Percentiles rank a stretch among this genome's conserved stretches.
Conservation (phyloP, 2,797 vertebrate genomes). For the Pteronotus mesoamericanus region DNA sequence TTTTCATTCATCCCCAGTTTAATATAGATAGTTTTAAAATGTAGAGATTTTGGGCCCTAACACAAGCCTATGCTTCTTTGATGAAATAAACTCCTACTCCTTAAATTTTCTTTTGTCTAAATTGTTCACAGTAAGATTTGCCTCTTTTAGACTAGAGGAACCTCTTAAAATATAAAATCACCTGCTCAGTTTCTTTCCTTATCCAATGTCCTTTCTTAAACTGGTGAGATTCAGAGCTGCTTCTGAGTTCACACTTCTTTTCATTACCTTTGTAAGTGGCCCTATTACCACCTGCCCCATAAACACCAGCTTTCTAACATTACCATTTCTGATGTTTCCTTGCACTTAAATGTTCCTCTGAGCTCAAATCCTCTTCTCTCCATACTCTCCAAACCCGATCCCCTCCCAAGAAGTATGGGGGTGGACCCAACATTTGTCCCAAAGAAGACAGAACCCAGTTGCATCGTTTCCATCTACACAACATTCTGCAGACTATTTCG, state of each 20-base stretch:
- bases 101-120: constrained; percentile 34
- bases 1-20: background rate
- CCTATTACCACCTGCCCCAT: background rate
- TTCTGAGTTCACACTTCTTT: background rate
- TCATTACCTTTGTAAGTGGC: constrained; percentile 12
- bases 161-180: constrained; percentile 40
- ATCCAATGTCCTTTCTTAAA: background rate
- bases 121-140: background rate
- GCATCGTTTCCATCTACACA: background rate
- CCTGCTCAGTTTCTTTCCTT: constrained; percentile 18
- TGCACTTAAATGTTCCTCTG: background rate
- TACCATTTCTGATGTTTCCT: background rate
- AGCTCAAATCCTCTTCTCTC: background rate
- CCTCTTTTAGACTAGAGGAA: constrained; percentile 31
- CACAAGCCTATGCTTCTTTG: background rate
- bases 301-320: background rate
- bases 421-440: background rate
- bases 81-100: constrained; percentile 15
- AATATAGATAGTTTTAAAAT: constrained; percentile 4
- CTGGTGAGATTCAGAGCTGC: background rate
- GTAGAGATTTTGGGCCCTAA: background rate
- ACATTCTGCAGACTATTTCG: no score
- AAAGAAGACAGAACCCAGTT: background rate
- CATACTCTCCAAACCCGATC: background rate
- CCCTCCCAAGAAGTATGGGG: background rate